Conservation (phyloP, 2,113 vertebrate genomes). For the Clarias gariepinus region DNA sequence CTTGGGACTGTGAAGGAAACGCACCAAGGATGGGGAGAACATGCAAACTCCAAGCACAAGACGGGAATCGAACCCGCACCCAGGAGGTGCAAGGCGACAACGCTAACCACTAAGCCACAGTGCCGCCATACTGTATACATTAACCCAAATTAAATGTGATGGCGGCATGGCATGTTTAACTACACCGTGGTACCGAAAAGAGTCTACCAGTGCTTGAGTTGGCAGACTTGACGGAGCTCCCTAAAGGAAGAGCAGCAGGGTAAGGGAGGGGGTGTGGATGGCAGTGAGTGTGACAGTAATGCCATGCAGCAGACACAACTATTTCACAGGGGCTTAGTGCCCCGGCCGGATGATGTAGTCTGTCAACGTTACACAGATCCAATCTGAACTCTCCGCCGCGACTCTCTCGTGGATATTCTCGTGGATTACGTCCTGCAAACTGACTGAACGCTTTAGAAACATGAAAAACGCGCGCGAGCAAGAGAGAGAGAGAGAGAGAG, state of each 20-base stretch:
- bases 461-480: neutral
- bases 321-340: constrained; percentile 58
- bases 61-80: too few relatives aligned
- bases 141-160: neutral
- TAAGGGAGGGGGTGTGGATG: neutral
- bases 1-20: too few relatives aligned
- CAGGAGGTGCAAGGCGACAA: too few relatives aligned
- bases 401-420: constrained; percentile 55
- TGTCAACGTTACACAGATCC: constrained; percentile 66
- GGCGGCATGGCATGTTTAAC: neutral
- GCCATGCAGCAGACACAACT: constrained; percentile 65
- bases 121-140: too few relatives aligned
- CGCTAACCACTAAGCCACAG: too few relatives aligned
- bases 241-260: constrained; percentile 51
- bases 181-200: neutral
- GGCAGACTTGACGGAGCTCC: constrained; percentile 35
- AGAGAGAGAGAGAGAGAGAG: constrained; percentile 29
- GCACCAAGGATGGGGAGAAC: too few relatives aligned
- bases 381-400: constrained; percentile 60
- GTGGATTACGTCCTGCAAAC: constrained; percentile 56
- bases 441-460: constrained; percentile 44
- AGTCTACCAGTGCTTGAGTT: constrained; percentile 13
- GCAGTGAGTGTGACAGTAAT: constrained; percentile 65
- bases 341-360: constrained; percentile 63
- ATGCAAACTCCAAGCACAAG: too few relatives aligned